phyloP scores from a whole-genome alignment of 2,888 invertebrate species.

The Sialis fuliginosa region DNA sequence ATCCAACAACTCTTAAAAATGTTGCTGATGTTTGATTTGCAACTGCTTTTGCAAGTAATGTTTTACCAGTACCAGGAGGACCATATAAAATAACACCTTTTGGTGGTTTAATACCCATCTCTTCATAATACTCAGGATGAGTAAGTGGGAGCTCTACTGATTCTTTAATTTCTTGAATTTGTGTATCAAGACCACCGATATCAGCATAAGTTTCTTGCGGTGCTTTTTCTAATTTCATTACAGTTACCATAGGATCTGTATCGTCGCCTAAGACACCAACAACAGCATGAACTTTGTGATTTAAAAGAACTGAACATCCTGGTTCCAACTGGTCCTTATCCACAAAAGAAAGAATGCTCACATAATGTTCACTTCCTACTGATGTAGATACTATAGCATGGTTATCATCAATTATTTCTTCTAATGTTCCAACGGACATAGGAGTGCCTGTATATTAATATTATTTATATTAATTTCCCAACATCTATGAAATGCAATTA shows the following conservation, averaged over 20 bases:
- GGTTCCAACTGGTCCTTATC: slow-evolving; percentile 99
- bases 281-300: slow-evolving; percentile 99
- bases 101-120: slow-evolving; percentile 99
- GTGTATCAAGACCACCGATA: slow-evolving; percentile 92
- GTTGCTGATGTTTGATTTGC: slow-evolving; percentile 99
- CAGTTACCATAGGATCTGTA: slow-evolving; percentile 99
- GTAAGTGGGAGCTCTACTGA: slow-evolving; percentile 96
- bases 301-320: slow-evolving; percentile 92
- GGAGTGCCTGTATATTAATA: slow-evolving; percentile 57
- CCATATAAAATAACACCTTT: slow-evolving; percentile 98
- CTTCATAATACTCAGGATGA: slow-evolving; percentile 99
- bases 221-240: slow-evolving; percentile 99
- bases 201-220: slow-evolving; percentile 99
- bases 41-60: slow-evolving; percentile 93
- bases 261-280: slow-evolving; percentile 98
- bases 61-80: slow-evolving; percentile 96
- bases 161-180: slow-evolving; percentile 96
- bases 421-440: slow-evolving; percentile 98
- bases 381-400: slow-evolving; percentile 99
- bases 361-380: slow-evolving; percentile 98
- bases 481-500: no score
- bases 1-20: slow-evolving; percentile 96
- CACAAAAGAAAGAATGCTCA: slow-evolving; percentile 96
- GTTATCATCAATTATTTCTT: slow-evolving; percentile 99
- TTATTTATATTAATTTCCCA: no score